phyloP scores from a whole-genome alignment of 2,888 invertebrate species.

The Polymixis flavicincta region DNA sequence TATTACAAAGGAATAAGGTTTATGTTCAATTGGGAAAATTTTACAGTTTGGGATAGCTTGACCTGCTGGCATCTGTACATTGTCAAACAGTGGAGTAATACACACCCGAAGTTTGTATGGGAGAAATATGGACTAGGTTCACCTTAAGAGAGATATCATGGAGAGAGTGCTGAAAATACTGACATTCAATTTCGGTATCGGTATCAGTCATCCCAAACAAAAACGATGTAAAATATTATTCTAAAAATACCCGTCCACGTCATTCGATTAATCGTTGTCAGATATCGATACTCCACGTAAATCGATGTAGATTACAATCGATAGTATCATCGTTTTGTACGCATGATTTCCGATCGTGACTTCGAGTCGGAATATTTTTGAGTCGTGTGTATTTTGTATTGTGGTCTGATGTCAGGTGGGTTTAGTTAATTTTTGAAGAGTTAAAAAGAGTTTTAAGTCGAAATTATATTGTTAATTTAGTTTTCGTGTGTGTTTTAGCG shows the following conservation, averaged over 20 bases:
- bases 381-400: constrained; percentile 20
- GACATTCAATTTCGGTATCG: background rate
- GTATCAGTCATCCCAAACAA: background rate
- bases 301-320: constrained; percentile 60
- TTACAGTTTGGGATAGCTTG: no score
- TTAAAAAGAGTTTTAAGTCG: background rate
- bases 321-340: constrained; percentile 37
- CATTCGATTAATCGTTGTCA: constrained; percentile 41
- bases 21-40: no score
- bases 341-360: constrained; percentile 61
- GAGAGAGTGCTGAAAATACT: no score
- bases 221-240: constrained; percentile 25
- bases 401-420: background rate
- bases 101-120: no score
- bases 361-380: constrained; percentile 15
- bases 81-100: no score
- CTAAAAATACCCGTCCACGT: constrained; percentile 31
- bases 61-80: no score
- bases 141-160: no score
- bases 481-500: background rate
- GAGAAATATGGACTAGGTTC: no score
- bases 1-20: no score
- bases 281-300: constrained; percentile 48
- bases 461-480: background rate
- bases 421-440: constrained; percentile 13